Base-by-base conservation (phyloP, 2,888 invertebrate species). In the Tinea pellionella region DNA sequence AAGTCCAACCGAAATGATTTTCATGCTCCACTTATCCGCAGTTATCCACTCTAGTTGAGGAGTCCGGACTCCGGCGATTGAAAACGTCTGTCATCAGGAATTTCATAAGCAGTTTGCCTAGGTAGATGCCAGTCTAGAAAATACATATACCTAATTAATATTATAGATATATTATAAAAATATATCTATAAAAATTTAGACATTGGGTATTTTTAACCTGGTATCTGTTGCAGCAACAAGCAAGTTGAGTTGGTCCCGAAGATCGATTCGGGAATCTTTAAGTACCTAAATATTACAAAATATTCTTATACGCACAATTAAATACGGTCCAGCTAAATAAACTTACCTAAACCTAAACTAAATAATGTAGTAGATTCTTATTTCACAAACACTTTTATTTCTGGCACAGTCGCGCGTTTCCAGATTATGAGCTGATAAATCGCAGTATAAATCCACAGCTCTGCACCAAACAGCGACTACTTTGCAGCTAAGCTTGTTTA, bases 1-100 rank as follows among this genome's bases (percentile, higher is more conserved):
- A 57, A 57, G 57, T 57, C 57, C 53, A 53, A 53, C 53, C 30
- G 57, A 32, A 57, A 57, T 57, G 57, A 57, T 24, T 32, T 57
- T 57, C 57, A 32, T 29, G 32, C 57, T 32, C 32, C 57, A 32
- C 57, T 57, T 30, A 32, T 32, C 24, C 1, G 47, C 24, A 19
- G 55, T 13, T 37, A 37, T 37, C 15, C 15, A 24, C 24, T 18
- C 15, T 47, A 2, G 7, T 18, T 18, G n/a, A 47, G 2, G 47
- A 13, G 13, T 11, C 47, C 47, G 15, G 15, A 47, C 13, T 47
- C 15, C 8, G 16, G 1, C 15, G 47, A 15, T 47, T 16, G 16
- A 9, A 15, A n/a, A 9, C 37, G 1, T 47, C n/a, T n/a, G n/a
- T n/a, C 47, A 15, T 47, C 47, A 47, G 47, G 47, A 16, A 8